Conservation (phyloP, 2,888 invertebrate genomes). For the Linyphia triangularis region DNA sequence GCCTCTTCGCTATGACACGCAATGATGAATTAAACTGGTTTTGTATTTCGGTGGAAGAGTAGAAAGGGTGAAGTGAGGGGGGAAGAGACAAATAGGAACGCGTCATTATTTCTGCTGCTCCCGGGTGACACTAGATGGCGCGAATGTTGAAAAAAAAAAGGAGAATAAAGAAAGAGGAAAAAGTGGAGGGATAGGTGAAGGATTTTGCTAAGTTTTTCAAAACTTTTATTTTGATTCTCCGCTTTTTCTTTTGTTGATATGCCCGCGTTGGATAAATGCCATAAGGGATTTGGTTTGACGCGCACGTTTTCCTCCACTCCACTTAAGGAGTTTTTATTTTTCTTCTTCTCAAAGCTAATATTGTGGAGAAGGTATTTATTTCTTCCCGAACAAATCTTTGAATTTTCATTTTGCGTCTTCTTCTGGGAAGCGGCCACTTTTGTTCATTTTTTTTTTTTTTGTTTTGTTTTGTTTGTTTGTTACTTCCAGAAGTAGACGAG, state of each 20-base stretch:
- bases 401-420: background rate
- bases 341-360: background rate
- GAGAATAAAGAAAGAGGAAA: constrained; percentile 1
- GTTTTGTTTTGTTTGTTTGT: too few relatives aligned
- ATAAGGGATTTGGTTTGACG: background rate
- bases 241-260: constrained; percentile 32
- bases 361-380: background rate
- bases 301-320: background rate
- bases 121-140: constrained; percentile 67
- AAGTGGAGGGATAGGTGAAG: constrained; percentile 27
- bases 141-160: constrained; percentile 26
- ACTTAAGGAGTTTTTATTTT: background rate
- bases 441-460: background rate
- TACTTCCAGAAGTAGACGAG: too few relatives aligned
- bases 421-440: too few relatives aligned
- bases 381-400: background rate
- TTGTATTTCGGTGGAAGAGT: constrained; percentile 59
- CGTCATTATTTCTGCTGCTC: constrained; percentile 71
- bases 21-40: constrained; percentile 74
- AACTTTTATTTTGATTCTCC: background rate
- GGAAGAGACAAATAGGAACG: constrained; percentile 22
- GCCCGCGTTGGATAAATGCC: constrained; percentile 10
- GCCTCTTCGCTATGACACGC: constrained; percentile 60
- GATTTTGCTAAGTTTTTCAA: constrained; percentile 69
- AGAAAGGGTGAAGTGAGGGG: background rate